Percentiles rank a stretch among this genome's conserved stretches.
These are phyloP conservation scores for Oxyura jamaicensis DNA, from an alignment of 2,113 vertebrate genomes.

Conservation along the genomic window DNA sequence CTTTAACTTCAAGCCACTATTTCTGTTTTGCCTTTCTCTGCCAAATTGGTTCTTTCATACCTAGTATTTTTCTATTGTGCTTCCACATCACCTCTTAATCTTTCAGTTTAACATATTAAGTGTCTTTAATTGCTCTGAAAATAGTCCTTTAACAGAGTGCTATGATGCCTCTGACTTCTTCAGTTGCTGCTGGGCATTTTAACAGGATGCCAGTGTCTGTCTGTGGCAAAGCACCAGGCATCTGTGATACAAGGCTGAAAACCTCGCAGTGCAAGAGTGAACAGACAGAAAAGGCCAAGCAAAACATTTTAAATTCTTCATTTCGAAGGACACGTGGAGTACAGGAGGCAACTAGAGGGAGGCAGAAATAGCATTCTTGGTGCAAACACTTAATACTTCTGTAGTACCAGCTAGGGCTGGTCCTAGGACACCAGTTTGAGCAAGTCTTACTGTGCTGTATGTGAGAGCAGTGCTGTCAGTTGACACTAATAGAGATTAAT, in stretches of 20 bases:
- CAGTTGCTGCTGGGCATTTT: background rate
- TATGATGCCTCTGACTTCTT: background rate
- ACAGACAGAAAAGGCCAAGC: background rate
- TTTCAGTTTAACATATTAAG: background rate
- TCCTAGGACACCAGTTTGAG: background rate
- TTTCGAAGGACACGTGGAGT: background rate
- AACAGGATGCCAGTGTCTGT: background rate
- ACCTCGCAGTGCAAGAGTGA: background rate
- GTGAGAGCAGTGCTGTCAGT: background rate
- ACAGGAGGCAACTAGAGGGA: background rate
- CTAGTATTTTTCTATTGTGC: background rate
- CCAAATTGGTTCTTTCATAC: background rate
- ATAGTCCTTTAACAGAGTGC: background rate
- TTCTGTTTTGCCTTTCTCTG: conserved; percentile 3
- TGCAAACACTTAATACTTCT: background rate
- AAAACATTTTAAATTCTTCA: background rate
- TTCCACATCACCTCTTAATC: background rate
- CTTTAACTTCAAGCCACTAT: background rate
- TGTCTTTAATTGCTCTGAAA: background rate
- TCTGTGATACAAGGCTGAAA: background rate
- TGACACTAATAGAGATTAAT: rapidly evolving
- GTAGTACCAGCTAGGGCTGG: background rate
- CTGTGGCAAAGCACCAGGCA: background rate
- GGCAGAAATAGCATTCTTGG: background rate
- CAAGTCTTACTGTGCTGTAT: background rate